These are phyloP conservation scores for Neogobius melanostomus DNA, from an alignment of 2,113 vertebrate species.

Conservation along the genomic window DNA sequence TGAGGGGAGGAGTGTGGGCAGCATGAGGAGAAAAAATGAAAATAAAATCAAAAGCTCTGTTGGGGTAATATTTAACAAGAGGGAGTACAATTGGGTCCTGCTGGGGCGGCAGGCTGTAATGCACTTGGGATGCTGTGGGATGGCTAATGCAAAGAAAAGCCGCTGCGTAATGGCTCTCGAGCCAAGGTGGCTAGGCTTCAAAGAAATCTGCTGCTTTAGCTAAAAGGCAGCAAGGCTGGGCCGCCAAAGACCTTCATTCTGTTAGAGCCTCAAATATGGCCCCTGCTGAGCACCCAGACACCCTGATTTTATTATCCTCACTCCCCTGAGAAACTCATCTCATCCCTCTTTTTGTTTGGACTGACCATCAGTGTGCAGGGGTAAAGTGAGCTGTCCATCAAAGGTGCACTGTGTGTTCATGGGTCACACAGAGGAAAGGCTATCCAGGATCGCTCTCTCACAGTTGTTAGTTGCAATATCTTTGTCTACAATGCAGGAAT, in stretches of 20 bases:
- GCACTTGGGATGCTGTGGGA: conserved; percentile 70
- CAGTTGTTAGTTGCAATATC: background rate
- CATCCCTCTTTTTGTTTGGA: conserved; percentile 72
- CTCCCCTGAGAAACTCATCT: conserved; percentile 79
- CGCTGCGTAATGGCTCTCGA: conserved; percentile 68
- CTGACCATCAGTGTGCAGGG: conserved; percentile 61
- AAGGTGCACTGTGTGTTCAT: conserved; percentile 19
- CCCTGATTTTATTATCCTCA: conserved; percentile 81
- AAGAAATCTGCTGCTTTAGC: conserved; percentile 83
- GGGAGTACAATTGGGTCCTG: conserved; percentile 71
- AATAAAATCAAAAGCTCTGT: conserved; percentile 83
- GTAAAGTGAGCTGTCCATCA: conserved; percentile 62
- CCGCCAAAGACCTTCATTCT: conserved; percentile 78
- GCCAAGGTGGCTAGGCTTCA: conserved; percentile 75
- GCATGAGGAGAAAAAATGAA: conserved; percentile 67
- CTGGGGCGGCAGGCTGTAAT: conserved; percentile 68
- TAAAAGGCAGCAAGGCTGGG: conserved; percentile 71
- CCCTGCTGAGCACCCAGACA: conserved; percentile 62
- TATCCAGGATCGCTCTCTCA: conserved; percentile 8
- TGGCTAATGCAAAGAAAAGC: conserved; percentile 75
- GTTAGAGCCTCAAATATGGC: conserved; percentile 75
- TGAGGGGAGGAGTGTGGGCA: conserved; percentile 64
- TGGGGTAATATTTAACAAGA: conserved; percentile 79
- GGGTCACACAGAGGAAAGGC: conserved; percentile 48
- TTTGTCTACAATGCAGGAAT: too few species aligned